A percentile compares a stretch with the other conserved stretches of the same genome.
Conservation (phyloP, 2,888 invertebrate genomes). For the Micropterix aruncella region DNA sequence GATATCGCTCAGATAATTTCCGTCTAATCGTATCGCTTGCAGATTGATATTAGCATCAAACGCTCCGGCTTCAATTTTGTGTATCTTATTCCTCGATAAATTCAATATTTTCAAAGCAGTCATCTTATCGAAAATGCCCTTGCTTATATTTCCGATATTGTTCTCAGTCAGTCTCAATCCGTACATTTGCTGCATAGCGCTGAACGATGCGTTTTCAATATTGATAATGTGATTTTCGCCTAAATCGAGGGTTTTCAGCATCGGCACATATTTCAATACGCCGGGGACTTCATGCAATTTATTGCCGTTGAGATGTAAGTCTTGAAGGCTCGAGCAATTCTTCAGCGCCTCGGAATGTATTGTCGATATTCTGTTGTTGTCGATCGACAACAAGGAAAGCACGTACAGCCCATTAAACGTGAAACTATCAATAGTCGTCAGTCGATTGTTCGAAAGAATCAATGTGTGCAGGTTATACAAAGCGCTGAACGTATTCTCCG, state of each 20-base stretch:
- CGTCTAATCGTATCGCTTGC: constrained; percentile 68
- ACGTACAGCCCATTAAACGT: constrained; percentile 65
- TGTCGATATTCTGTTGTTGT: constrained; percentile 63
- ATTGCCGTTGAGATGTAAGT: constrained; percentile 72
- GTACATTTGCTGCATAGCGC: constrained; percentile 65
- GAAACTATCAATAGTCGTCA: constrained; percentile 59
- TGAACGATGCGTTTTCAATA: constrained; percentile 67
- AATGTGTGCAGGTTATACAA: constrained; percentile 68
- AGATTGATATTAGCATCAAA: constrained; percentile 67
- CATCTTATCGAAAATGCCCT: constrained; percentile 68
- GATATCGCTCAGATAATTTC: constrained; percentile 67
- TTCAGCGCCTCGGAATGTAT: constrained; percentile 62
- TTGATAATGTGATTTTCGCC: constrained; percentile 73
- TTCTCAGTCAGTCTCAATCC: constrained; percentile 75
- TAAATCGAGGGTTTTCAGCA: constrained; percentile 67
- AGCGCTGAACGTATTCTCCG: constrained; percentile 65
- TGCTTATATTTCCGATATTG: constrained; percentile 64
- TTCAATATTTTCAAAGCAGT: constrained; percentile 68
- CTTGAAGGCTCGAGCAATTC: constrained; percentile 68
- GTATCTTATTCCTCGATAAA: constrained; percentile 70
- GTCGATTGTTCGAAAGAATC: constrained; percentile 66
- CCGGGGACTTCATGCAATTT: constrained; percentile 61
- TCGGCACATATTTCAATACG: constrained; percentile 58
- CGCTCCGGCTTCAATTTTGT: constrained; percentile 60
- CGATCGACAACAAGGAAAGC: constrained; percentile 61